phyloP scores from a whole-genome alignment of 2,888 invertebrate genomes.

The Xestia c-nigrum region DNA sequence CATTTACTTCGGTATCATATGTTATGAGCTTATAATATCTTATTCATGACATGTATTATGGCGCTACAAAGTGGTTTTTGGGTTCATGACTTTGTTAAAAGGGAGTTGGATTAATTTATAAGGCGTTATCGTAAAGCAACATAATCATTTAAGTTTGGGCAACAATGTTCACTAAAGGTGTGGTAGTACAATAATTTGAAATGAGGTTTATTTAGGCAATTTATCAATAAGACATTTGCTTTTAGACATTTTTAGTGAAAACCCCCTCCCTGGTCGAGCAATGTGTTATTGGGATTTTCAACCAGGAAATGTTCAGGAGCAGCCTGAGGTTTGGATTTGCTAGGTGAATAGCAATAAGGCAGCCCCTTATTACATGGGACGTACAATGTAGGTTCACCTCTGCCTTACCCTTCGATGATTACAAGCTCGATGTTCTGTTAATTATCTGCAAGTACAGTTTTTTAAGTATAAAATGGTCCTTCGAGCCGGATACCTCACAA shows the following conservation, averaged over 20 bases:
- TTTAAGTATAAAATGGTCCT: conserved; percentile 1
- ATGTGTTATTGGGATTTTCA: neutral
- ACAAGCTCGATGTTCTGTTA: neutral
- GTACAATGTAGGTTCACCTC: neutral
- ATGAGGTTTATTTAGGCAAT: neutral
- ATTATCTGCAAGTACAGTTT: neutral
- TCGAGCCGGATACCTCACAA: conserved; percentile 12
- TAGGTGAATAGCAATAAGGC: neutral
- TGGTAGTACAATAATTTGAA: neutral
- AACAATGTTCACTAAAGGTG: neutral
- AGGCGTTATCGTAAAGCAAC: conserved; percentile 9
- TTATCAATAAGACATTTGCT: neutral
- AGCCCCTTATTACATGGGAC: neutral
- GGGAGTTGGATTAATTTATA: conserved; percentile 29
- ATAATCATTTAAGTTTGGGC: neutral
- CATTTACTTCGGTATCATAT: neutral
- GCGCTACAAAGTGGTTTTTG: conserved; percentile 15
- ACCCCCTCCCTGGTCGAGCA: neutral
- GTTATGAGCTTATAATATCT: conserved; percentile 13
- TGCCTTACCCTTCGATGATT: neutral
- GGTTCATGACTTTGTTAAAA: conserved; percentile 22
- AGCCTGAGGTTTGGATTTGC: neutral
- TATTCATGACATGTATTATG: conserved; percentile 25
- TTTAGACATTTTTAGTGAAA: neutral
- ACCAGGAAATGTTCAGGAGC: neutral